Conservation (phyloP, 2,113 vertebrate genomes). For the Recurvirostra avosetta region DNA sequence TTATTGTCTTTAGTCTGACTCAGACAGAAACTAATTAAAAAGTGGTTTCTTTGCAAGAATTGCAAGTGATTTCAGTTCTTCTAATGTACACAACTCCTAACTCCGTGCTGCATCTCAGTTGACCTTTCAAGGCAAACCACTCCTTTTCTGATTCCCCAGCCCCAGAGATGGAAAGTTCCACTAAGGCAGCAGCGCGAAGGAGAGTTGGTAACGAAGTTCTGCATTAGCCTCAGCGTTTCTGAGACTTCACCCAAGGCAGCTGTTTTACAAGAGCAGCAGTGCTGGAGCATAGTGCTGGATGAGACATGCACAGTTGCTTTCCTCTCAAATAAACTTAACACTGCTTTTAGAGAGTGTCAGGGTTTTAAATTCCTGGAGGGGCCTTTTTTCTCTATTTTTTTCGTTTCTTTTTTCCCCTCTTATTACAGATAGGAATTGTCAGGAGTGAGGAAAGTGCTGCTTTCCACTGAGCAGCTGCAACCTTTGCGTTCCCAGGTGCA, state of each 20-base stretch:
- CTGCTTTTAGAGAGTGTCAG: not conserved
- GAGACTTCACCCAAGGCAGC: not conserved
- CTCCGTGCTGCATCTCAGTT: not conserved
- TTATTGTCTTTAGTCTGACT: not conserved
- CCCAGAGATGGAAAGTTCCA: not conserved
- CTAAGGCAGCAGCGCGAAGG: not conserved
- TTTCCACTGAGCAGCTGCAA: not conserved
- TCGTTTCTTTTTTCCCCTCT: not conserved
- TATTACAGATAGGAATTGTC: not conserved
- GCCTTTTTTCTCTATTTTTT: not conserved
- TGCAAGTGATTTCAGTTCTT: not conserved
- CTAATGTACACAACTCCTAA: not conserved
- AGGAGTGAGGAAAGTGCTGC: not conserved
- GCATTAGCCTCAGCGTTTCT: accelerated
- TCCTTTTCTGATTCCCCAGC: not conserved
- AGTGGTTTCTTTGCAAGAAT: not conserved
- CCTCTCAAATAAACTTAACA: not conserved
- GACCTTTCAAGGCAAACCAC: conserved; percentile 7
- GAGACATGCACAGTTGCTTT: not conserved
- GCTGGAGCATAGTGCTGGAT: not conserved
- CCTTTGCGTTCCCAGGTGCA: not conserved
- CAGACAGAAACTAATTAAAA: not conserved
- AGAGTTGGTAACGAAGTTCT: not conserved
- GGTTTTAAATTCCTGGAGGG: not conserved
- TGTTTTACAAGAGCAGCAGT: not conserved